A percentile compares a stretch with the other conserved stretches of the same genome.
These are phyloP conservation scores for Zygaena filipendulae DNA, from an alignment of 2,888 invertebrate species.

Conservation along the genomic window DNA sequence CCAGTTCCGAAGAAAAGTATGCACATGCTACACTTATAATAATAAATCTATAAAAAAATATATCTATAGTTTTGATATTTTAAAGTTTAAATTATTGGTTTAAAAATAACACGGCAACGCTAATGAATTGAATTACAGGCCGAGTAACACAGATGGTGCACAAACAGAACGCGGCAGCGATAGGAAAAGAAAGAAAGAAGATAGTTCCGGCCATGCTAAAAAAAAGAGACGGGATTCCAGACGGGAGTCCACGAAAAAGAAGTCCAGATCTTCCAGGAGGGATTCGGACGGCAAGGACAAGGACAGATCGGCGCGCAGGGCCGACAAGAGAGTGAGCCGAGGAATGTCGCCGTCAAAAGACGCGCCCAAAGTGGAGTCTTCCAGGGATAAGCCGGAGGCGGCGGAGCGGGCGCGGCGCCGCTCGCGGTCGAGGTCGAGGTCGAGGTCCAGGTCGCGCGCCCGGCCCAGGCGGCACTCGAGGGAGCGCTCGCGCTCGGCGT, in stretches of 20 bases:
- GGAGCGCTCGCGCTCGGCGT: conserved; percentile 16
- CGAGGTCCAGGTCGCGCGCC: conserved; percentile 25
- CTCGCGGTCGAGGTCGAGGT: conserved; percentile 37
- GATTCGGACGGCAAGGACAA: conserved; percentile 37
- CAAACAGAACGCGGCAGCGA: conserved; percentile 23
- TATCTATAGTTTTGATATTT: background rate
- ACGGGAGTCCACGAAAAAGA: conserved; percentile 36
- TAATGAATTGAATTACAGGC: too few relatives aligned
- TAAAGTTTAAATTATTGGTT: too few relatives aligned
- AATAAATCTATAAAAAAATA: too few relatives aligned
- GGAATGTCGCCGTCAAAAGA: conserved; percentile 36
- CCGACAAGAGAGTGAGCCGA: conserved; percentile 31
- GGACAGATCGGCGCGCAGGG: conserved; percentile 33
- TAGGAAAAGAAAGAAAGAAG: conserved; percentile 31
- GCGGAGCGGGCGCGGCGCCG: conserved; percentile 32
- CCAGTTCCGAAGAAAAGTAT: conserved; percentile 27
- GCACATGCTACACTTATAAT: too few relatives aligned
- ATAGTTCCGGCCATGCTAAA: conserved; percentile 28
- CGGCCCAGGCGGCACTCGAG: conserved; percentile 26
- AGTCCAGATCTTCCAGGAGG: conserved; percentile 40
- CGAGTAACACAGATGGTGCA: conserved; percentile 22
- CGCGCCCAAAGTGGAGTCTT: conserved; percentile 24
- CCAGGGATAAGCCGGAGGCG: conserved; percentile 36
- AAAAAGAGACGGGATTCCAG: conserved; percentile 38
- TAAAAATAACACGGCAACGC: too few relatives aligned